Conservation (phyloP, 2,888 invertebrate species). For the Panzeria rudis region DNA sequence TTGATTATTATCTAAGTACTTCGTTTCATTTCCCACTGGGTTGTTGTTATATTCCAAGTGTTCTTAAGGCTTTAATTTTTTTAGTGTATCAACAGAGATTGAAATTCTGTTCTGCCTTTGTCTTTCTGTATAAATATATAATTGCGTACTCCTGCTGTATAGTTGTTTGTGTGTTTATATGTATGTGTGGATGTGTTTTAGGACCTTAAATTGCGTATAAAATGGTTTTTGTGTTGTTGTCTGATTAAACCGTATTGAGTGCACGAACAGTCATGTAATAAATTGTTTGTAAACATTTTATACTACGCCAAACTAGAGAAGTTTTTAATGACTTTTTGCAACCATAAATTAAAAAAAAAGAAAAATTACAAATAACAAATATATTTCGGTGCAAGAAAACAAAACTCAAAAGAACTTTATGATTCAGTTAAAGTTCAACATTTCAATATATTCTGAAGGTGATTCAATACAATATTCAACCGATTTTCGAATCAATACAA, state of each 20-base stretch:
- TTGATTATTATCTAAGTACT: too few relatives aligned
- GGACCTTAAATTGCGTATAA: background rate
- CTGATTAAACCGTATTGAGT: slow-evolving; percentile 18
- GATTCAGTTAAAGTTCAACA: slow-evolving; percentile 1
- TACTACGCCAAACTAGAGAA: background rate
- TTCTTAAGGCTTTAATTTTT: background rate
- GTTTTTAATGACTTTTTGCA: slow-evolving; percentile 24
- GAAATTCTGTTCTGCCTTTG: slow-evolving; percentile 8
- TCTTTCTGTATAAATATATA: background rate
- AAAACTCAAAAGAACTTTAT: background rate
- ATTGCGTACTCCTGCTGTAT: slow-evolving; percentile 18
- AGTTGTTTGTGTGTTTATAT: background rate
- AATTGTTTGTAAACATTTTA: slow-evolving; percentile 21
- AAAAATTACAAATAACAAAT: background rate
- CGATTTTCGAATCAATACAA: slow-evolving; percentile 8
- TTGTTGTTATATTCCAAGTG: background rate
- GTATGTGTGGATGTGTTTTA: background rate
- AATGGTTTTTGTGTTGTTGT: slow-evolving; percentile 12
- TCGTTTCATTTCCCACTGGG: too few relatives aligned
- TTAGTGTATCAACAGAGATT: background rate
- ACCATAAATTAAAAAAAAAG: background rate
- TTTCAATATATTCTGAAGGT: background rate
- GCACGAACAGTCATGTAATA: slow-evolving; percentile 4
- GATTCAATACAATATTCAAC: slow-evolving; percentile 4
- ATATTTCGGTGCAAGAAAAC: background rate